Conservation (phyloP, 2,113 vertebrate species). For the Lampris megalopsis region DNA sequence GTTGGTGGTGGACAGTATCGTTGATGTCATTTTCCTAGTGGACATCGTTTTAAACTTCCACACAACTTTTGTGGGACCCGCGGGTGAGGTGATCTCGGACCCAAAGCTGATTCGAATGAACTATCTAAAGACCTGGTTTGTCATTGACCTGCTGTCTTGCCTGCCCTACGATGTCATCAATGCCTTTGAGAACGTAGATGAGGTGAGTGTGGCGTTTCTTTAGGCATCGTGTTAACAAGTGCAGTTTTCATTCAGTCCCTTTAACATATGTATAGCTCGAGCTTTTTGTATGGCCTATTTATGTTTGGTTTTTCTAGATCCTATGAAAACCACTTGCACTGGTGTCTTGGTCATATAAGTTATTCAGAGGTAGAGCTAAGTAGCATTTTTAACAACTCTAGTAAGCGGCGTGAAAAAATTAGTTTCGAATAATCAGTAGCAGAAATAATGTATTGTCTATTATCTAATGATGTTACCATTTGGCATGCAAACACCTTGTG, state of each 20-base stretch:
- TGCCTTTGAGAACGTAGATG: conserved; percentile 98
- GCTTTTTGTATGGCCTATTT: neutral
- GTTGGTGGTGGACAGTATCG: conserved; percentile 98
- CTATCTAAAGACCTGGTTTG: conserved; percentile 99
- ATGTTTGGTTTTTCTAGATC: neutral
- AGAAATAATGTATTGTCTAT: too few relatives aligned
- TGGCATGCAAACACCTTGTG: too few relatives aligned
- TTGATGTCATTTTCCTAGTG: conserved; percentile 98
- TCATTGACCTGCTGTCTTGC: conserved; percentile 98
- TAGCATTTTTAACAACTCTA: too few relatives aligned
- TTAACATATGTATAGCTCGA: neutral
- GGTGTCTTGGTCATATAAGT: too few relatives aligned
- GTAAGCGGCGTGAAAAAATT: too few relatives aligned
- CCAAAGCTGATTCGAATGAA: conserved; percentile 99
- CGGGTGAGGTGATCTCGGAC: conserved; percentile 98
- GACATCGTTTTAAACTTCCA: conserved; percentile 99
- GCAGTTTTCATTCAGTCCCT: too few relatives aligned
- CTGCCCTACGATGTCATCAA: conserved; percentile 99
- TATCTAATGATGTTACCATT: too few relatives aligned
- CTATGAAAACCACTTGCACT: too few relatives aligned
- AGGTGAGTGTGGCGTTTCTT: conserved; percentile 86
- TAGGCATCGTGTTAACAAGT: too few relatives aligned
- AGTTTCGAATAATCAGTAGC: too few relatives aligned
- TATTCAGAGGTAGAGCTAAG: too few relatives aligned
- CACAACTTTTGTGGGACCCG: conserved; percentile 97